phyloP scores from a whole-genome alignment of 2,888 invertebrate species.

The Hydrotaea cyrtoneurina region DNA sequence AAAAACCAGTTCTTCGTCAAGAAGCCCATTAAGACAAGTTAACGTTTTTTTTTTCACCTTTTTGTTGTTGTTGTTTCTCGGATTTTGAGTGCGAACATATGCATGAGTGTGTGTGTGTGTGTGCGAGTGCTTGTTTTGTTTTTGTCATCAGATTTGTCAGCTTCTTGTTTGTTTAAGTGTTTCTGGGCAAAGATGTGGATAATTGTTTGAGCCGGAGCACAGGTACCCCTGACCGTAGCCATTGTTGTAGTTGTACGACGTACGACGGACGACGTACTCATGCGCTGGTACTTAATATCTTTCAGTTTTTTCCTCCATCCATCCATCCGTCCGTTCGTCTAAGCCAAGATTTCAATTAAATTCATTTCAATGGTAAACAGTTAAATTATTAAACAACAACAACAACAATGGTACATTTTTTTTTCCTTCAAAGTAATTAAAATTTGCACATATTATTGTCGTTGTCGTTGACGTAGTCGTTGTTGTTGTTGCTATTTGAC shows the following conservation, averaged over 20 bases:
- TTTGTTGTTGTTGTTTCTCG: not conserved
- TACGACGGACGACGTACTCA: not conserved
- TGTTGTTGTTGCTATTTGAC: no score
- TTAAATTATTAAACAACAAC: constrained; percentile 32
- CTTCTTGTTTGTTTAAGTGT: constrained; percentile 63
- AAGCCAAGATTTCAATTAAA: constrained; percentile 58
- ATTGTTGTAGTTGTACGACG: not conserved
- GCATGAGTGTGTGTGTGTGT: not conserved
- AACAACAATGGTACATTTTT: not conserved
- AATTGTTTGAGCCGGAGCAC: not conserved
- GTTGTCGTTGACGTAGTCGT: not conserved
- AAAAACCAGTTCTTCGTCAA: constrained; percentile 64
- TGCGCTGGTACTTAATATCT: not conserved
- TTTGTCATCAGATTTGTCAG: constrained; percentile 66
- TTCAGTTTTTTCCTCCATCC: constrained; percentile 11
- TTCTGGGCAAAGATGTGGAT: constrained; percentile 21
- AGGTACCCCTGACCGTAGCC: constrained; percentile 13
- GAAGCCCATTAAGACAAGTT: constrained; percentile 50
- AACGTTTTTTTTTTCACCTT: constrained; percentile 39
- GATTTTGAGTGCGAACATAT: not conserved
- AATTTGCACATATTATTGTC: constrained; percentile 1
- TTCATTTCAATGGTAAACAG: constrained; percentile 16
- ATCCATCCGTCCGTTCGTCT: not conserved
- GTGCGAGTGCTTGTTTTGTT: constrained; percentile 25
- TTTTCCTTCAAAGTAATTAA: not conserved